phyloP scores from a whole-genome alignment of 2,888 invertebrate genomes.

The Icerya purchasi region DNA sequence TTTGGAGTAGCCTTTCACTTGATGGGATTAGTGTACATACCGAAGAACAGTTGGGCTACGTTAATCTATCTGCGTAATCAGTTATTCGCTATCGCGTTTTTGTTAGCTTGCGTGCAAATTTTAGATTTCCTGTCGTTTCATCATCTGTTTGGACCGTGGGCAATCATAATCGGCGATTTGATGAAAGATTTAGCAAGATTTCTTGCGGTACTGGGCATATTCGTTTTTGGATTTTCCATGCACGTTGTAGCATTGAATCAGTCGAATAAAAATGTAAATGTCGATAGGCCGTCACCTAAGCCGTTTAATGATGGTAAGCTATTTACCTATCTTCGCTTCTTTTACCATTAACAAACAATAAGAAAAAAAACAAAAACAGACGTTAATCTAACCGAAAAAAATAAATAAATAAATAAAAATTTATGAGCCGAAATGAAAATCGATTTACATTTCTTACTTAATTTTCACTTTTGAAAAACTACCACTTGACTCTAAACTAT shows the following conservation, averaged over 20 bases:
- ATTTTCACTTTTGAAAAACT: too few relatives aligned
- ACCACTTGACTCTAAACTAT: too few relatives aligned
- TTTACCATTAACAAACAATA: too few relatives aligned
- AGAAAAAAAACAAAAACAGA: too few relatives aligned
- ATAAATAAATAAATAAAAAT: too few relatives aligned
- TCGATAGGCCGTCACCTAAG: background rate
- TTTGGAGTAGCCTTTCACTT: constrained; percentile 79
- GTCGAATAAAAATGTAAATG: constrained; percentile 45
- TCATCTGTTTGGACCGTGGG: constrained; percentile 98
- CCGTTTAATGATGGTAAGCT: constrained; percentile 15
- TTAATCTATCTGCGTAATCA: constrained; percentile 90
- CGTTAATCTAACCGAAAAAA: too few relatives aligned
- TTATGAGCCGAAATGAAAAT: too few relatives aligned
- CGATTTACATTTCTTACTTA: too few relatives aligned
- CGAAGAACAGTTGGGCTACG: constrained; percentile 51
- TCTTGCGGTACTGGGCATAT: constrained; percentile 88
- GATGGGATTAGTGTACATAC: constrained; percentile 29
- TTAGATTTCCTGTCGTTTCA: constrained; percentile 96
- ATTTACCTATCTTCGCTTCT: too few relatives aligned
- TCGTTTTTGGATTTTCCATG: constrained; percentile 97
- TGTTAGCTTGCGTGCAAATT: constrained; percentile 92
- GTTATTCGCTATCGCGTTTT: constrained; percentile 81
- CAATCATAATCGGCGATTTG: constrained; percentile 91
- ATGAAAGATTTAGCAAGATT: constrained; percentile 90
- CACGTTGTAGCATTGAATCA: constrained; percentile 90